phyloP scores from a whole-genome alignment of 2,113 vertebrate species.

The Capreolus pygargus region DNA sequence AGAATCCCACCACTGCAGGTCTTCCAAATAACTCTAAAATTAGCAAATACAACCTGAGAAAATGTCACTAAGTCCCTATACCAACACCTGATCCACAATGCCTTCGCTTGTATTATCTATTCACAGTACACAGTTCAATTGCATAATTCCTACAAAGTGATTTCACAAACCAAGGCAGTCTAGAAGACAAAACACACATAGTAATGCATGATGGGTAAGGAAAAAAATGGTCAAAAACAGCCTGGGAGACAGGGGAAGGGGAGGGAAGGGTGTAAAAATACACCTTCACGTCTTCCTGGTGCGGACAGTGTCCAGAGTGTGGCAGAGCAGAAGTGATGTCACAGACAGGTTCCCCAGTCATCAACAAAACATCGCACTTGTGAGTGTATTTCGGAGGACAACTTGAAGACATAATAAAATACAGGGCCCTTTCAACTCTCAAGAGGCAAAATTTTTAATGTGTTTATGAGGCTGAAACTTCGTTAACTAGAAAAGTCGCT shows the following conservation, averaged over 20 bases:
- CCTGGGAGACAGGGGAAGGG: not conserved
- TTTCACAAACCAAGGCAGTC: not conserved
- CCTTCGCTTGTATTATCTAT: not conserved
- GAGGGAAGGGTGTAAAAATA: not conserved
- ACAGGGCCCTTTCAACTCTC: not conserved
- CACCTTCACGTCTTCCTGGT: not conserved
- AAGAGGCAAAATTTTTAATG: not conserved
- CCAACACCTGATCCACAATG: not conserved
- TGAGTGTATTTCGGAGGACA: not conserved
- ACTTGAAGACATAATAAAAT: not conserved
- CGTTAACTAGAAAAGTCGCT: not conserved
- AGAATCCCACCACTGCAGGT: not conserved
- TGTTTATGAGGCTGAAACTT: not conserved
- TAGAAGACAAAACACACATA: not conserved
- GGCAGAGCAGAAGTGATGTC: not conserved
- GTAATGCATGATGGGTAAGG: not conserved
- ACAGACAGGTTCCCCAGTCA: not conserved
- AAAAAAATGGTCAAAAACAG: not conserved
- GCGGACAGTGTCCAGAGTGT: not conserved
- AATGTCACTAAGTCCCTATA: not conserved
- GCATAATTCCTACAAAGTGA: not conserved
- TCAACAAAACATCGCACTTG: not conserved
- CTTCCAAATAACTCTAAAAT: conserved; percentile 6
- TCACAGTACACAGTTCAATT: not conserved
- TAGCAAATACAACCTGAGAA: not conserved